Percentiles rank a stretch among this genome's conserved stretches.
Evolutionary conservation across 2,113 vertebrate species (phyloP).

Genomic region (Toxotes chatareus): DNA sequence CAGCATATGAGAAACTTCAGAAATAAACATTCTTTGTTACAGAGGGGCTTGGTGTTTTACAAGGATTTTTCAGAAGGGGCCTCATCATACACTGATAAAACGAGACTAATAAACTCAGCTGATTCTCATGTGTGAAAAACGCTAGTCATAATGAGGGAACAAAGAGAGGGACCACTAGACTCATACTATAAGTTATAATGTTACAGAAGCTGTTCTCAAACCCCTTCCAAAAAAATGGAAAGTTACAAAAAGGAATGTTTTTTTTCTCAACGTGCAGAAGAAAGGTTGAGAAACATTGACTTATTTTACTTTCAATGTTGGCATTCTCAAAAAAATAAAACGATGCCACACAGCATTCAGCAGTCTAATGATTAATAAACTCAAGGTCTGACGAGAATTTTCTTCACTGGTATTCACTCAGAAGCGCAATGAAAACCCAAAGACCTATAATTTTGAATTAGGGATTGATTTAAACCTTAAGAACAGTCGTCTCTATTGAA

Average conservation of each 20-base stretch:
- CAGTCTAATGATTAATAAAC: slow-evolving; percentile 26
- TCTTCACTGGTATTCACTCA: slow-evolving; percentile 9
- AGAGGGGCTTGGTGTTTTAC: slow-evolving; percentile 72
- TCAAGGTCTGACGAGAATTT: slow-evolving; percentile 16
- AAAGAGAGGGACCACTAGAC: slow-evolving; percentile 22
- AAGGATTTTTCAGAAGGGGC: slow-evolving; percentile 77
- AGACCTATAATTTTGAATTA: slow-evolving; percentile 35
- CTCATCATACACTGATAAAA: slow-evolving; percentile 76
- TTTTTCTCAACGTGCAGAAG: slow-evolving; percentile 11
- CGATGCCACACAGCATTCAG: slow-evolving; percentile 15
- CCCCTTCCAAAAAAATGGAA: not conserved
- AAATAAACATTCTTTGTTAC: slow-evolving; percentile 68
- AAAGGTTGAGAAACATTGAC: not conserved
- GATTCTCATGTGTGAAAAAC: slow-evolving; percentile 67
- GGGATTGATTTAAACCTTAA: slow-evolving; percentile 30
- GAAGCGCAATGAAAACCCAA: slow-evolving; percentile 31
- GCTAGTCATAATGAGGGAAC: slow-evolving; percentile 45
- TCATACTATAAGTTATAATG: slow-evolving; percentile 23
- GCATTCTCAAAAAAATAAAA: slow-evolving; percentile 14
- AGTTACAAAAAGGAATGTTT: not conserved
- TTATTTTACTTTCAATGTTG: slow-evolving; percentile 8
- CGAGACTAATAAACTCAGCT: slow-evolving; percentile 67
- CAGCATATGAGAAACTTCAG: slow-evolving; percentile 73
- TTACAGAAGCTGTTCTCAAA: slow-evolving; percentile 8
- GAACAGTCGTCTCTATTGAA: slow-evolving; percentile 14